Evolutionary conservation across 1,140 invertebrate genomes (phyloP).

Genomic region (Scaptomyza pallida): DNA sequence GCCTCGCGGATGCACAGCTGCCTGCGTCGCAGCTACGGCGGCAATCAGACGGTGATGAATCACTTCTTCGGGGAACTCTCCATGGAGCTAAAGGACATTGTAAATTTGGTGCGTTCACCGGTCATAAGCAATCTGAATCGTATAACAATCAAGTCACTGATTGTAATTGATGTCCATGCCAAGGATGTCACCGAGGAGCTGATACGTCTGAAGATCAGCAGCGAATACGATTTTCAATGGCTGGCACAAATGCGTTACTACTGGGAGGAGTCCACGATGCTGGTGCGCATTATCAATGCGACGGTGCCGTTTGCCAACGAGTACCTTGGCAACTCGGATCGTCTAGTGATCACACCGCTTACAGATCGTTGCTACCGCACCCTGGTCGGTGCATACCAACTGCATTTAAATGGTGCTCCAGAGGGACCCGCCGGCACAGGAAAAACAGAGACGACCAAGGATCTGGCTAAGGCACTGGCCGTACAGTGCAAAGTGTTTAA

Average conservation of each 20-base stretch:
- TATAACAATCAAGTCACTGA: conserved; percentile 93
- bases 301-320: conserved; percentile 94
- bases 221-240: conserved; percentile 95
- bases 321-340: conserved; percentile 92
- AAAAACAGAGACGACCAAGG: conserved; percentile 95
- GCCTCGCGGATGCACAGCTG: conserved; percentile 90
- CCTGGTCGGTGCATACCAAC: conserved; percentile 93
- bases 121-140: conserved; percentile 87
- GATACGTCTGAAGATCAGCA: conserved; percentile 87
- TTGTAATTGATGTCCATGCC: conserved; percentile 96
- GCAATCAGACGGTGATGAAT: conserved; percentile 85
- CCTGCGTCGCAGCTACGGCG: conserved; percentile 85
- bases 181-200: conserved; percentile 93
- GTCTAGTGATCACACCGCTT: conserved; percentile 92
- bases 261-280: conserved; percentile 91
- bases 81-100: conserved; percentile 88
- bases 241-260: conserved; percentile 95
- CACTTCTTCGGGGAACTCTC: conserved; percentile 86
- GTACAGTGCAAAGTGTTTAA: conserved; percentile 97
- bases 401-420: conserved; percentile 94
- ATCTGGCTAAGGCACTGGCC: conserved; percentile 94
- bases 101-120: conserved; percentile 86
- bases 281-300: conserved; percentile 95
- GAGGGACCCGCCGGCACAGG: conserved; percentile 95
- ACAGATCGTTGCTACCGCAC: conserved; percentile 95